These are phyloP conservation scores for Brachyalestes nurse DNA, from an alignment of 2,797 vertebrate genomes.

Conservation along the genomic window DNA sequence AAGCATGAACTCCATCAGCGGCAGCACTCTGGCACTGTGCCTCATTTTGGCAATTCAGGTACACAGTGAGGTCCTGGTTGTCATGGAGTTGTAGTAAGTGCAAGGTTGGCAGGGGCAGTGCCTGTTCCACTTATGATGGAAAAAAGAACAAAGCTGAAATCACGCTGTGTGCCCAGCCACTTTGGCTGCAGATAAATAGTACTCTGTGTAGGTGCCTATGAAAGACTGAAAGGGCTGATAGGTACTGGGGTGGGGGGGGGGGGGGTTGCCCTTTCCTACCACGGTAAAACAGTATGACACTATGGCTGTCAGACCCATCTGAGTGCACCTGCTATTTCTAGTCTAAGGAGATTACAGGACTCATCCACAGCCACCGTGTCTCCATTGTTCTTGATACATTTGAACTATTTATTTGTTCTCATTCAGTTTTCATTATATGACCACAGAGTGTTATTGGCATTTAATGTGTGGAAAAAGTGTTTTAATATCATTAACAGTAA, in stretches of 20 bases:
- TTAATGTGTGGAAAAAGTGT: background rate
- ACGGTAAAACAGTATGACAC: conserved; percentile 37
- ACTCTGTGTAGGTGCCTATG: conserved; percentile 33
- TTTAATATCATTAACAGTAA: background rate
- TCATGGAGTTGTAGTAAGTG: conserved; percentile 29
- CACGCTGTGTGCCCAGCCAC: conserved; percentile 14
- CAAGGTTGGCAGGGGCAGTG: conserved; percentile 41
- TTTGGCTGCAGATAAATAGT: conserved; percentile 10
- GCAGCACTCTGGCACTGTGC: conserved; percentile 1
- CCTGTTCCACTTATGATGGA: conserved; percentile 18
- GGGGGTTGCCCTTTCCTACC: conserved; percentile 28
- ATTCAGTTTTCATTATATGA: background rate
- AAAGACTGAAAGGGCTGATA: background rate
- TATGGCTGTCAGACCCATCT: conserved; percentile 13
- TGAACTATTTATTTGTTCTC: background rate
- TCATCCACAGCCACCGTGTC: conserved; percentile 8
- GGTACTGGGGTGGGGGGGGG: background rate
- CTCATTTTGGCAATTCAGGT: conserved; percentile 14
- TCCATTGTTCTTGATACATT: conserved; percentile 16
- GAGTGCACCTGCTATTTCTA: conserved; percentile 41
- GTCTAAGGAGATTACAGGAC: conserved; percentile 14
- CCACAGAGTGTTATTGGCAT: no score
- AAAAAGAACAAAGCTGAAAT: conserved; percentile 35
- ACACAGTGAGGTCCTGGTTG: conserved; percentile 34
- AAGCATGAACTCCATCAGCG: background rate